These are phyloP conservation scores for Grapholita molesta DNA, from an alignment of 1,140 invertebrate species.

Conservation along the genomic window DNA sequence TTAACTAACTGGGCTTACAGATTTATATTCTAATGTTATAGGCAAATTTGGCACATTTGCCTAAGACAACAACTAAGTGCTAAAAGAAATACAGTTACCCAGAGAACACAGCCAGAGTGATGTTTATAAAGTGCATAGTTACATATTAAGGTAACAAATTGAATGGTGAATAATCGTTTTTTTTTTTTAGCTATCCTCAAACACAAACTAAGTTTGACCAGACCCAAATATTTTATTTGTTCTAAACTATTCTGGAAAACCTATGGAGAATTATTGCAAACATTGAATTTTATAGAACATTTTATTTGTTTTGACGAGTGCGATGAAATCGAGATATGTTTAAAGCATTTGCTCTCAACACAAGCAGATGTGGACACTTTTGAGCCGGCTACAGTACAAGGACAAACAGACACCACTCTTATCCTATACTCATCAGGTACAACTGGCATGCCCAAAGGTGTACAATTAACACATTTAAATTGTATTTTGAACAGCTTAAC, in stretches of 20 bases:
- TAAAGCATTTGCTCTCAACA: slow-evolving; percentile 33
- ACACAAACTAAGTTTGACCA: slow-evolving; percentile 46
- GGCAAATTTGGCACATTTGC: too few relatives aligned
- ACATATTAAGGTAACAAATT: too few relatives aligned
- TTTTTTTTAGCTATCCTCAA: slow-evolving; percentile 43
- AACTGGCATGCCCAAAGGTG: slow-evolving; percentile 88
- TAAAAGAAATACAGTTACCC: too few relatives aligned
- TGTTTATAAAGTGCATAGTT: too few relatives aligned
- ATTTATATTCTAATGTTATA: too few relatives aligned
- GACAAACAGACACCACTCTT: slow-evolving; percentile 53
- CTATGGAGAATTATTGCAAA: slow-evolving; percentile 42
- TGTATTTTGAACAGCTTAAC: slow-evolving; percentile 51
- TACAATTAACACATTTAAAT: slow-evolving; percentile 86
- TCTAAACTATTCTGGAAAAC: slow-evolving; percentile 46
- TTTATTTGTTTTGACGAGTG: slow-evolving; percentile 42
- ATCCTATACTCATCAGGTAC: slow-evolving; percentile 82
- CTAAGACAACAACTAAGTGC: too few relatives aligned
- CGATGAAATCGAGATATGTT: slow-evolving; percentile 24
- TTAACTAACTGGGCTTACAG: too few relatives aligned
- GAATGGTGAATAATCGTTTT: too few relatives aligned
- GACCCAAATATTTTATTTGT: slow-evolving; percentile 54
- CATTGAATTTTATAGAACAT: slow-evolving; percentile 41
- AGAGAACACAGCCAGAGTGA: too few relatives aligned
- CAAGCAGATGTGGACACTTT: slow-evolving; percentile 43
- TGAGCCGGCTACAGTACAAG: slow-evolving; percentile 44